Evolutionary conservation across 2,113 vertebrate species (phyloP).

Genomic region (Dromas ardeola): DNA sequence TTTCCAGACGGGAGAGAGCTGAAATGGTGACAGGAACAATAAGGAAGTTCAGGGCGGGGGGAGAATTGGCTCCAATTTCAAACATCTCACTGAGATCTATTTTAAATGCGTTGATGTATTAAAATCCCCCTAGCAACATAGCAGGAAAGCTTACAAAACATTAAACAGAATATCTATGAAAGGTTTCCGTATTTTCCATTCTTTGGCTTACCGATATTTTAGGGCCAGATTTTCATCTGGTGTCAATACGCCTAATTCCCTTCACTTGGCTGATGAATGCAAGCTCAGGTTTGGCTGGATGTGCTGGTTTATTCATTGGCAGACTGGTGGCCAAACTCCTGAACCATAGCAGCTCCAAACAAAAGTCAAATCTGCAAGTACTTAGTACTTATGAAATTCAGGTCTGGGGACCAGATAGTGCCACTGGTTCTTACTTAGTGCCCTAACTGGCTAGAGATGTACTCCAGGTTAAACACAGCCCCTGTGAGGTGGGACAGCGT

Average conservation of each 20-base stretch:
- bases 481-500: background rate
- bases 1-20: background rate
- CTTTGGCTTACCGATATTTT: background rate
- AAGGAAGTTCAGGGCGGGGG: background rate
- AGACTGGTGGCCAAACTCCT: background rate
- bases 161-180: background rate
- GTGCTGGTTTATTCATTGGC: background rate
- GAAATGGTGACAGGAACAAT: background rate
- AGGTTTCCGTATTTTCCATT: background rate
- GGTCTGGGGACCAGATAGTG: background rate
- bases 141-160: conserved; percentile 43
- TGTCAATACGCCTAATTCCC: background rate
- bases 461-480: background rate
- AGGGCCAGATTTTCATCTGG: background rate
- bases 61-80: conserved; percentile 10
- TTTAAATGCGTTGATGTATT: background rate
- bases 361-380: background rate
- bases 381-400: background rate
- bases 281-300: background rate
- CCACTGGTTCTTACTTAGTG: background rate
- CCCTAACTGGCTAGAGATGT: background rate
- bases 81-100: background rate
- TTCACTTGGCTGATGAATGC: background rate
- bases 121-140: conserved; percentile 19
- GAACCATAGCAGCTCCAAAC: background rate